Evolutionary conservation across 1,140 invertebrate species (phyloP), one percentile per base, ranked within the genome.

Genomic region (Ceratitis capitata): DNA sequence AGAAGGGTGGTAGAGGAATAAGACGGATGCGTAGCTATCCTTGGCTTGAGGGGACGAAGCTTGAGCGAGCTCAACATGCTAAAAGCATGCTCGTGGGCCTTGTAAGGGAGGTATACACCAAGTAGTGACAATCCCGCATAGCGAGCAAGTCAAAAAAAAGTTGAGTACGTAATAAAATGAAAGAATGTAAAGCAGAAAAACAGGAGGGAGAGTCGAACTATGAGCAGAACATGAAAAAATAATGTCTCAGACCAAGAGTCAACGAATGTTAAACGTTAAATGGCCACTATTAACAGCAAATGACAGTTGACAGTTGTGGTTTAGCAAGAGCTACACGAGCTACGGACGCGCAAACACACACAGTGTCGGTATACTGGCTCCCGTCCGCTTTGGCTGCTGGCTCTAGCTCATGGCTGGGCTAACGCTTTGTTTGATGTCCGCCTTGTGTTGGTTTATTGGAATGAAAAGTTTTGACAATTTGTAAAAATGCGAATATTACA

Each of bases 241-340:
- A 42, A 45, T 78, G 9, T 26, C 16, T 12, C 2, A 78, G 45
- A n/a, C 39, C 69, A 78, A 45, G 69, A n/a, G n/a, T n/a, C 32
- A 23, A 19, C 23, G 45, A 58, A 84, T 84, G 74, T 85, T 82
- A 85, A 85, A 82, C 78, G 53, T 42, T 82, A 82, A 85, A 85
- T 85, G 45, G 74, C 51, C 10, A 58, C 85, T 82, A 85, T 85
- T 85, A 85, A 82, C 85, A 58, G 53, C 74, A 85, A 85, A 85
- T 83, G 85, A 85, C 82, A 85, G 85, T 85, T 85, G 85, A 85
- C 85, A 85, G 74, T 85, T 82, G 53, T 51, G 85, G 78, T 61
- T 74, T 69, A 74, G 42, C 16, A n/a, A n/a, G 7, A 42, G 56
- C 82, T 6, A 7, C n/a, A 56, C 51, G 51, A 56, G 51, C 51